Evolutionary conservation across 1,140 invertebrate genomes (phyloP), one percentile per base, ranked within the genome.

Genomic region (Diplogasteroides magnus): DNA sequence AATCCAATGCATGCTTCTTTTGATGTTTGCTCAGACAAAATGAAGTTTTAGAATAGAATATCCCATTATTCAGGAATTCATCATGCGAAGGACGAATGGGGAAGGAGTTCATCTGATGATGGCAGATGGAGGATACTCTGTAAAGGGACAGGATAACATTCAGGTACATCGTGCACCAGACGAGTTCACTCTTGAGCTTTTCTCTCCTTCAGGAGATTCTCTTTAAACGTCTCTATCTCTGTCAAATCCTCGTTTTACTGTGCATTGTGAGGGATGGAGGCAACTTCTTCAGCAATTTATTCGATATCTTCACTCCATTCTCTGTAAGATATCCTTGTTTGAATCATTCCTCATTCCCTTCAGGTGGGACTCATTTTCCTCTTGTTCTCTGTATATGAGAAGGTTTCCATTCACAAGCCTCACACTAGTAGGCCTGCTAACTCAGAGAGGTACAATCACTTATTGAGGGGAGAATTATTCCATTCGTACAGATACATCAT

Each of bases 61-160:
- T 48, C 19, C 19, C 37, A 19, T 48, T 48, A 19, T 48, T n/a
- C n/a, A 67, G 59, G 37, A 48, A 19, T 19, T 11, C 37, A 48
- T 48, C 37, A 48, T 11, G 37, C 6, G 19, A 71, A 75, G 89
- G 75, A 96, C 94, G 11, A 87, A 89, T 19, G 85, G 86, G 19
- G 79, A 86, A 73, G 94, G 94, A 14, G 91, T 98, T 2, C 93
- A 98, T 86, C 93, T 98, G 84, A 90, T 97, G 83, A 96, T 98
- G 93, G 90, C 93, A 61, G 95, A 98, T 87, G 96, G 96, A 68
- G 94, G 94, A 0, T 97, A 98, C 85, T 93, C 91, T 11, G 94
- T 98, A 0, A 90, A 94, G 82, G 93, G 93, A 0, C 88, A 94
- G 83, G 91, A 98, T 85, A 94, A 93, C 83, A 89, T 97, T 31